Evolutionary conservation across 1,140 invertebrate species (phyloP).

Genomic region (Limonius californicus): DNA sequence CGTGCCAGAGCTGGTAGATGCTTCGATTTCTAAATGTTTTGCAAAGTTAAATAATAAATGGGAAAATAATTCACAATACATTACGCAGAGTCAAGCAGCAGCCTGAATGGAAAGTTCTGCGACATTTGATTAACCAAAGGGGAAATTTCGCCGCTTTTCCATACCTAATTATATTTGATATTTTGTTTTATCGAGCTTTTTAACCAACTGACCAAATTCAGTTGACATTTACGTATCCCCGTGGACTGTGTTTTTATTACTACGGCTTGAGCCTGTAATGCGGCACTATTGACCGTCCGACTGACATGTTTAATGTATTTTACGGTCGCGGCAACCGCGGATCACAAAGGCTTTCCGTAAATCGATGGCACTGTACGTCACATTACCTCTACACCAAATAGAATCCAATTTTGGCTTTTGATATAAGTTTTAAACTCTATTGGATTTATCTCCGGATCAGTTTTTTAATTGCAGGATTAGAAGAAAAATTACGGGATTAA

Average conservation of each 20-base stretch:
- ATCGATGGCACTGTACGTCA: conserved; percentile 18
- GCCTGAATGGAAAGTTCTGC: too few species aligned
- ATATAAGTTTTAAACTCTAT: conserved; percentile 9
- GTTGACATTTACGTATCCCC: conserved; percentile 7
- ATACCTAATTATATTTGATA: background rate
- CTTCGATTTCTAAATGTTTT: too few species aligned
- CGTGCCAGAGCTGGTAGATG: too few species aligned
- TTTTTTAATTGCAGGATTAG: background rate
- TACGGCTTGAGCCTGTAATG: conserved; percentile 19
- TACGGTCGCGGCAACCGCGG: conserved; percentile 15
- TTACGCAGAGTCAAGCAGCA: too few species aligned
- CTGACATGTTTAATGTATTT: conserved; percentile 23
- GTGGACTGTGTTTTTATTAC: conserved; percentile 18
- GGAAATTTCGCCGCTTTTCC: background rate
- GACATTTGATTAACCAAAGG: background rate
- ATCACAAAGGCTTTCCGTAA: conserved; percentile 20
- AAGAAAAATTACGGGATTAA: background rate
- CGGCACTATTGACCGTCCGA: conserved; percentile 21
- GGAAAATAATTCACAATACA: too few species aligned
- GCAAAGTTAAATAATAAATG: too few species aligned
- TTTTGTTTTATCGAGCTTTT: background rate
- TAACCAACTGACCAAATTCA: conserved; percentile 4
- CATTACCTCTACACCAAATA: conserved; percentile 1
- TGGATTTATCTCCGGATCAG: background rate
- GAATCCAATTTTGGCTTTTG: conserved; percentile 13